Base-by-base conservation (phyloP, 2,888 invertebrate genomes). In the Agapostemon virescens region DNA sequence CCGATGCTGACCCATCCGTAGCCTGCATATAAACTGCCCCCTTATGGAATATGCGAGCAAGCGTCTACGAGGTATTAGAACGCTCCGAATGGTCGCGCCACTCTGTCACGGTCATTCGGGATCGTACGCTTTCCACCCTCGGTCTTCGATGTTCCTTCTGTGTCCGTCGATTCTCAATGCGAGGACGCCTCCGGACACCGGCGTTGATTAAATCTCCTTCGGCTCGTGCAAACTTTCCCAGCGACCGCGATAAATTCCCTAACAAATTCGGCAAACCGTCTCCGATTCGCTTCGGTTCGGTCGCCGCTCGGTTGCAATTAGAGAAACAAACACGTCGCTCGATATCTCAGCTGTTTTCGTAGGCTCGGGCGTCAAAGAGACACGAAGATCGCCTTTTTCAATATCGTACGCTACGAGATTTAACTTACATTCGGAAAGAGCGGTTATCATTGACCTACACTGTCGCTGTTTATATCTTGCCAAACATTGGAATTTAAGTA, bases 21-120 rank as follows among this genome's bases (percentile, higher is more conserved):
- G 87, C 87, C 87, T 90, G 92, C 92, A 92, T 92, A 92, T 90
- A 92, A 92, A 92, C 91, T 90, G 90, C 91, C 88, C 88, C 88
- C 87, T 91, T 91, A 90, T 77, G 86, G 86, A 89, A 87, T 88
- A 87, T 83, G 81, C 74, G 74, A 84, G 74, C 80, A 79, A 80
- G 71, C 85, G 81, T 79, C 83, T 85, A 80, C 81, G 77, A 73
- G 79, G 74, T 86, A 80, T 86, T 86, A 83, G 79, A 86, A 84
- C 83, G 69, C 75, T 55, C 63, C 73, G 64, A 82, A 84, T 66
- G 79, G 74, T 69, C 78, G 40, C 74, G 63, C 70, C 82, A 74
- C 78, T 69, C 79, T 82, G 84, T 83, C 82, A 79, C 81, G 77
- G 69, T 85, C 84, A 70, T 78, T 84, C 61, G 30, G 15, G n/a